Conservation (phyloP, 2,888 invertebrate genomes). For the Pammene fasciana region DNA sequence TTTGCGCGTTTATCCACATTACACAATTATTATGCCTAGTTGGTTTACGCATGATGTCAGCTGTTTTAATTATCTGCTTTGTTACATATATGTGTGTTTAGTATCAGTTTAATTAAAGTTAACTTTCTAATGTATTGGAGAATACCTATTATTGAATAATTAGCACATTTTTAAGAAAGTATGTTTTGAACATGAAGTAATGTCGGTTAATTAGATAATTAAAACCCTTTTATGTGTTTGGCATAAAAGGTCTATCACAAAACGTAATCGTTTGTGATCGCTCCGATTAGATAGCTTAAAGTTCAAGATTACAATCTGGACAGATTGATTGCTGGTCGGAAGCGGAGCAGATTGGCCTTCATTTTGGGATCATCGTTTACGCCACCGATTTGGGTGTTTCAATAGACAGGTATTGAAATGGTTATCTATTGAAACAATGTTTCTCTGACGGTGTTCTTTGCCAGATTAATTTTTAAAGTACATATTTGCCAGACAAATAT, state of each 20-base stretch:
- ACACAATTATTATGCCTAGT: no score
- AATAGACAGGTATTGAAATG: neutral
- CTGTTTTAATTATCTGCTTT: no score
- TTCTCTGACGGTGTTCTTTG: neutral
- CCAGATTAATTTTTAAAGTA: neutral
- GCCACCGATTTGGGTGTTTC: neutral
- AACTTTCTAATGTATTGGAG: no score
- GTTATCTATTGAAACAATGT: neutral
- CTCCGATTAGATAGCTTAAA: constrained; percentile 20
- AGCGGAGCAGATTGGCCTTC: constrained; percentile 22
- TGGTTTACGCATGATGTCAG: no score
- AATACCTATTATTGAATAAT: no score
- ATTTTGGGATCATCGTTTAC: constrained; percentile 12
- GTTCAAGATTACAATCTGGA: constrained; percentile 25
- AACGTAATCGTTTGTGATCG: constrained; percentile 17
- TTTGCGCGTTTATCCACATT: no score
- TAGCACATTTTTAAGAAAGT: no score
- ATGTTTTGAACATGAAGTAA: no score
- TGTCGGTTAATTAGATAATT: no score
- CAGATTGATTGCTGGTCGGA: constrained; percentile 34
- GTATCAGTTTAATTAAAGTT: no score
- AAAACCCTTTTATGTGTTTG: constrained; percentile 5
- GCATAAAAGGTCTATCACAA: constrained; percentile 1
- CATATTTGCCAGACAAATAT: no score
- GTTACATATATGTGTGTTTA: no score